phyloP scores from a whole-genome alignment of 1,140 invertebrate genomes.

The Gonatopus flavifemur region DNA sequence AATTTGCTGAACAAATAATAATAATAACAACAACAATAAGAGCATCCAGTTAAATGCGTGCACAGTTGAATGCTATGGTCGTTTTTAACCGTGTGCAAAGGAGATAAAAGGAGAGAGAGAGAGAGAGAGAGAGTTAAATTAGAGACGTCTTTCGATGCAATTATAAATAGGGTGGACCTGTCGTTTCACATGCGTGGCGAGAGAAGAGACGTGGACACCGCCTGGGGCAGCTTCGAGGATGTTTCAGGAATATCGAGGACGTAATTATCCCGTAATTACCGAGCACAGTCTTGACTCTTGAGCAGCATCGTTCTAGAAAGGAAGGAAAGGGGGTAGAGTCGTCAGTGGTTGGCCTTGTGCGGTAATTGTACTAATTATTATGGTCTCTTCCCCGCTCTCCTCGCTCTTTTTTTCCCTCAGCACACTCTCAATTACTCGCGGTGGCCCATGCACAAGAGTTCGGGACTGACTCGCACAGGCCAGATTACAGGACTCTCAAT shows the following conservation, averaged over 20 bases:
- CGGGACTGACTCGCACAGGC: slow-evolving; percentile 11
- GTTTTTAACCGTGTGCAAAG: no score
- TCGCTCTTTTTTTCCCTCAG: slow-evolving; percentile 20
- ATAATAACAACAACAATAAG: no score
- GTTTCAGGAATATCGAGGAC: slow-evolving; percentile 57
- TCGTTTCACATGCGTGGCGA: slow-evolving; percentile 11
- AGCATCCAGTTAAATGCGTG: no score
- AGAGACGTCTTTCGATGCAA: slow-evolving; percentile 27
- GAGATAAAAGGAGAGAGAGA: no score
- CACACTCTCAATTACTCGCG: slow-evolving; percentile 26
- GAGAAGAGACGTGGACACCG: slow-evolving; percentile 13
- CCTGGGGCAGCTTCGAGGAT: slow-evolving; percentile 40
- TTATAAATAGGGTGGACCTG: slow-evolving; percentile 36
- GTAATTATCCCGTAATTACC: slow-evolving; percentile 57
- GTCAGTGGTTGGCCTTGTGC: slow-evolving; percentile 54
- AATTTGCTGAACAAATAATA: no score
- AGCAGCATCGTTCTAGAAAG: slow-evolving; percentile 25
- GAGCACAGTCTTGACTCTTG: slow-evolving; percentile 50
- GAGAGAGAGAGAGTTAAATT: slow-evolving; percentile 22
- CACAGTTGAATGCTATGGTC: no score
- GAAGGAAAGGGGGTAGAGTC: slow-evolving; percentile 32
- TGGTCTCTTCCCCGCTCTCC: slow-evolving; percentile 24
- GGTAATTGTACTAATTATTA: slow-evolving; percentile 59
- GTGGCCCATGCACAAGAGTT: slow-evolving; percentile 16
- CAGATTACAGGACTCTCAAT: slow-evolving; percentile 25